Base-by-base conservation (phyloP, 2,113 vertebrate species). In the Melozone crissalis region DNA sequence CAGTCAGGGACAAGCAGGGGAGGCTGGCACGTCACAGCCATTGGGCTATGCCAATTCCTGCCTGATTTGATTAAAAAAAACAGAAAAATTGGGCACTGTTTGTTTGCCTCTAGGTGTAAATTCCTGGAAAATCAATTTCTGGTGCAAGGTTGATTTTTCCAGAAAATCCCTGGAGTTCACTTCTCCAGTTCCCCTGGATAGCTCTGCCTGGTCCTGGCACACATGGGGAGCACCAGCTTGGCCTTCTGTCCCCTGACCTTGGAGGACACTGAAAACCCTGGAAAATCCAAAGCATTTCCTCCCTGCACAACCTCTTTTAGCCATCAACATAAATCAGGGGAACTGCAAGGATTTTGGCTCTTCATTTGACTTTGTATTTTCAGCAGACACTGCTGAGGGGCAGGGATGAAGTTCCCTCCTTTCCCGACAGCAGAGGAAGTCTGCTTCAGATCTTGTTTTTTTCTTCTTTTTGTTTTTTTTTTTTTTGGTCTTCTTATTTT, bases 31-130 rank as follows among this genome's bases (percentile, higher is more conserved):
- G 0, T 43, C 71, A 7, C 46, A 21, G 65, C 22, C 13, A 0
- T 33, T 2, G 1, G 1, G 17, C 22, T 37, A 51, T 49, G 5
- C 11, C 3, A 0, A 5, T 37, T 24, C 87, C 76, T 3, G 7
- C 47, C 6, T 49, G 1, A 0, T 18, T 13, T 20, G 28, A 6
- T 7, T 24, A 5, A 1, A 7, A 30, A 84, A 13, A 0, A 19
- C 31, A 13, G 44, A 37, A 26, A 43, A 59, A 43, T 0, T 3
- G 2, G 27, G 52, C 35, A 6, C n/a, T 2, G 1, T 4, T 76
- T 4, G 3, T 30, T 75, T 30, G 37, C 47, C 44, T 30, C 57
- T 3, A 14, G 23, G 27, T 41, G 27, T 9, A 16, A 86, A 44
- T 12, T 15, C 43, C 17, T 30, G 28, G 39, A 17, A 71, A 83